Conservation (phyloP, 2,113 vertebrate species). For the Pithys albifrons region DNA sequence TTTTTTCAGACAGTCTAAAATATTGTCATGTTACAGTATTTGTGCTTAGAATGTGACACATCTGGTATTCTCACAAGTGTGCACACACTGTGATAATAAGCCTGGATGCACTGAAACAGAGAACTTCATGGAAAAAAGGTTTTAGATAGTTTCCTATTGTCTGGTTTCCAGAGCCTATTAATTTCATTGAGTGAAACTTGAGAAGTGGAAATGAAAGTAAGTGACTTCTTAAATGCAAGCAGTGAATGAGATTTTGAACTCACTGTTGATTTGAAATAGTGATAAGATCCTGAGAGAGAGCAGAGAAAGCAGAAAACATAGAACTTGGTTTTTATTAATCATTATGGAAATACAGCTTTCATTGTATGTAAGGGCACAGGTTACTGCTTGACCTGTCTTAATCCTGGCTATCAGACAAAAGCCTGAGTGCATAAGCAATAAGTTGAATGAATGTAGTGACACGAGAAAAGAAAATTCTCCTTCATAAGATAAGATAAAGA, state of each 20-base stretch:
- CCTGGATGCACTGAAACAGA: neutral
- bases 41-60: neutral
- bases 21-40: neutral
- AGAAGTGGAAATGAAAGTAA: neutral
- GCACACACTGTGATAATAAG: neutral
- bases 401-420: neutral
- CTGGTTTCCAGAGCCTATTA: neutral
- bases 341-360: neutral
- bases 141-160: neutral
- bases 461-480: neutral
- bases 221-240: neutral
- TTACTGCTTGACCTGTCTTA: neutral
- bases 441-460: neutral
- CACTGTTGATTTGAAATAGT: neutral
- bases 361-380: neutral
- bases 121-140: neutral
- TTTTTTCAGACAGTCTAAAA: neutral
- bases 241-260: neutral
- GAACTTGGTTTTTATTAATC: neutral
- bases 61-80: neutral
- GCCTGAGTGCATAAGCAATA: neutral
- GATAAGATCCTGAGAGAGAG: neutral
- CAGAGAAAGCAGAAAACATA: neutral
- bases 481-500: neutral
- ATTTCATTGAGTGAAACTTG: neutral